A percentile compares a stretch with the other conserved stretches of the same genome.
Conservation (phyloP, 1,140 invertebrate genomes). For the Conus ventricosus region DNA sequence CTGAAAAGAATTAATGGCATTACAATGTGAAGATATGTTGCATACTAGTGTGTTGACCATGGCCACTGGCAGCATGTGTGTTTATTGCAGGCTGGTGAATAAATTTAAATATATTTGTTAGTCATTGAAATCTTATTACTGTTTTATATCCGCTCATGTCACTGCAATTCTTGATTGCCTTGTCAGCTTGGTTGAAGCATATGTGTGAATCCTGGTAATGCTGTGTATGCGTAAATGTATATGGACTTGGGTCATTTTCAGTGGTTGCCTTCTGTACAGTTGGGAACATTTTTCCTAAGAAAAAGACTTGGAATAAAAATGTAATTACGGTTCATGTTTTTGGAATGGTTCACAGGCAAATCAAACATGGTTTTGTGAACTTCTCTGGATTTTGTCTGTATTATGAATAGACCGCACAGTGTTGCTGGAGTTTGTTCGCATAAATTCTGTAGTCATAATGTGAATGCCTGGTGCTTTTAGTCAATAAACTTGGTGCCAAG, state of each 20-base stretch:
- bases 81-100: not conserved
- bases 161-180: too few species aligned
- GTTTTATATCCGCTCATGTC: too few species aligned
- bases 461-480: not conserved
- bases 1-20: too few species aligned
- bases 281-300: not conserved
- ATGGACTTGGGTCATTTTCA: not conserved
- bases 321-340: too few species aligned
- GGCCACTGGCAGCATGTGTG: not conserved
- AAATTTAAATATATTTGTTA: not conserved
- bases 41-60: not conserved
- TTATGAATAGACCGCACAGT: not conserved
- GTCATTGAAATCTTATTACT: too few species aligned
- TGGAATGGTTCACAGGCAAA: not conserved
- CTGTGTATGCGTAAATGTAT: not conserved
- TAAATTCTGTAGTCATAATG: not conserved
- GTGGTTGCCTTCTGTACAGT: not conserved
- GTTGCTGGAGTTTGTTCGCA: not conserved
- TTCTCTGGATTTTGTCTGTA: not conserved
- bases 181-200: too few species aligned
- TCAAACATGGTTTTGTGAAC: not conserved
- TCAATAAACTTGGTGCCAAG: not conserved
- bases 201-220: too few species aligned
- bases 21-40: not conserved
- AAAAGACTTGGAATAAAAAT: too few species aligned